Evolutionary conservation across 2,113 vertebrate genomes (phyloP), one percentile per base, ranked within the genome.

Genomic region (Nothocercus julius): DNA sequence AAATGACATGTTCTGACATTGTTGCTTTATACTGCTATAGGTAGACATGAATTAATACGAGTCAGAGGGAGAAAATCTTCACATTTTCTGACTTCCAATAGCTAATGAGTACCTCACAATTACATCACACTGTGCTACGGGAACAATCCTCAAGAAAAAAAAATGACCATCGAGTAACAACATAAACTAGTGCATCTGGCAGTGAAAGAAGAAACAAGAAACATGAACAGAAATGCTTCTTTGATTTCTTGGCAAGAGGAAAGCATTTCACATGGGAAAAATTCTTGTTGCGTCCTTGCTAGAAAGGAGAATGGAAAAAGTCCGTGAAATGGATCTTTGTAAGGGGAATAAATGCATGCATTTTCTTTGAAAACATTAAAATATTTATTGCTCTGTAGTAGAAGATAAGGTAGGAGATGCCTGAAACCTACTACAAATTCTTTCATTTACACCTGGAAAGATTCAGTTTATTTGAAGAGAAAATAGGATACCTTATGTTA

Each of bases 251-350:
- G 53, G 47, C 47, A 83, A 38, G 87, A 90, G 82, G 64, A 88
- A 47, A 90, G 61, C 94, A 87, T 96, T 96, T 96, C 96, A 93
- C 95, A 62, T 95, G 85, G 56, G 51, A 86, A 47, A 95, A 95
- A 96, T 61, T 95, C 96, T 93, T 89, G 93, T 82, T 68, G 34
- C 74, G 30, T 68, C 73, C 51, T 53, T 82, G 17, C 73, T 49
- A 95, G 62, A 56, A 74, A 81, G 63, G 90, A 51, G 49, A 91
- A 63, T 45, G 85, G 58, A 22, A 78, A 28, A 75, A 86, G 30
- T 7, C 59, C 56, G 92, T 9, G 6, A 66, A 85, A 74, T 40
- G 2, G 1, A 2, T 49, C 64, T 93, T 92, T 90, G 45, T 82
- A 85, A 87, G 36, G 9, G 13, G 5, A 32, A 11, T 62, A 80